A percentile compares a stretch with the other conserved stretches of the same genome.
Conservation (phyloP, 2,797 vertebrate genomes). For the Chloroceryle amazona region DNA sequence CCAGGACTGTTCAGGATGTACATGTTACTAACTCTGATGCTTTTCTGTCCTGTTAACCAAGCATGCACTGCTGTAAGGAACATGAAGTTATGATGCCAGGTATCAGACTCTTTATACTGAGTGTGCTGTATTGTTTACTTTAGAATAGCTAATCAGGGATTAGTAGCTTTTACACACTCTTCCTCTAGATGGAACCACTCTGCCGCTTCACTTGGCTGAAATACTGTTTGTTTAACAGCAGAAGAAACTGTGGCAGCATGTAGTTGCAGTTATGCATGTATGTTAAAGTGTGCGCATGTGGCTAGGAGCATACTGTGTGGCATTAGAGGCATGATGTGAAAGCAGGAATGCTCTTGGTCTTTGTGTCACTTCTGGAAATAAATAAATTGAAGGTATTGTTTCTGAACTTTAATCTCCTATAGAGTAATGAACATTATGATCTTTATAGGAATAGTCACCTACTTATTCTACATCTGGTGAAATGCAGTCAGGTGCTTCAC, state of each 20-base stretch:
- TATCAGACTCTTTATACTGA: neutral
- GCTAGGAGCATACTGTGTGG: neutral
- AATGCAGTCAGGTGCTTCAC: neutral
- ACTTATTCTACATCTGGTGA: neutral
- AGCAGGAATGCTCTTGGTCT: neutral
- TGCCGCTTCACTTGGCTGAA: constrained; percentile 23
- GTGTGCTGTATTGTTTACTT: neutral
- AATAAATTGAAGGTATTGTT: neutral
- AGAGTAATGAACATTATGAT: neutral
- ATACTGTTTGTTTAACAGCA: neutral
- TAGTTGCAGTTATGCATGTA: neutral
- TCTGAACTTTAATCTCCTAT: neutral
- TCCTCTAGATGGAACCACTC: constrained; percentile 69
- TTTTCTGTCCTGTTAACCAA: neutral
- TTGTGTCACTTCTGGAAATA: neutral
- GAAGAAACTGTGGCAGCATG: neutral
- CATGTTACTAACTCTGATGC: neutral
- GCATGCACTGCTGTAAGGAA: neutral
- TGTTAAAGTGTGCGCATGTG: accelerated
- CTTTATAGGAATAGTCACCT: neutral
- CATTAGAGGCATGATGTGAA: neutral
- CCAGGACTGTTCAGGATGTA: neutral
- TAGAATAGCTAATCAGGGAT: neutral
- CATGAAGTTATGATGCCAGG: neutral
- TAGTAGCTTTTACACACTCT: constrained; percentile 8